Conservation (phyloP, 2,113 vertebrate species). For the Poeciliopsis retropinna region DNA sequence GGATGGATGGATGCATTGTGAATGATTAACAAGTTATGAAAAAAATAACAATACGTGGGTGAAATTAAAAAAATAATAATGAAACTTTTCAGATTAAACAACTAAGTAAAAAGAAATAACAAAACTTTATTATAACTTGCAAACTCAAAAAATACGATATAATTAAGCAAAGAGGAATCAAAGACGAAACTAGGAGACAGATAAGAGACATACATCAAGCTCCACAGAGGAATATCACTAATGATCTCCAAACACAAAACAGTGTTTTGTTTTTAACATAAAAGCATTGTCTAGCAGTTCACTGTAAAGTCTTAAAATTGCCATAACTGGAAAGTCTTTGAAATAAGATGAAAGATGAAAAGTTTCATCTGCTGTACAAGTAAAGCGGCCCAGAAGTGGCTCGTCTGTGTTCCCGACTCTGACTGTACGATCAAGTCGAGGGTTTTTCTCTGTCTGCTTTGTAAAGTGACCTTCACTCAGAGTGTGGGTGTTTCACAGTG, state of each 20-base stretch:
- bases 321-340: neutral
- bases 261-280: neutral
- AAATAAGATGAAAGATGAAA: neutral
- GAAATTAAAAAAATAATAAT: no score
- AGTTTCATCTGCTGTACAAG: neutral
- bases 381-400: neutral
- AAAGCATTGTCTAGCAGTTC: neutral
- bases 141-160: neutral
- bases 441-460: slow-evolving; percentile 25
- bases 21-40: no score
- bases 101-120: neutral
- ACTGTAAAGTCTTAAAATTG: neutral
- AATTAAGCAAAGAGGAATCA: neutral
- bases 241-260: neutral
- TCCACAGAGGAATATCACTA: no score
- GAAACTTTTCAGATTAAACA: no score
- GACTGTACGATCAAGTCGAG: slow-evolving; percentile 9
- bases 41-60: no score
- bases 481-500: slow-evolving; percentile 27
- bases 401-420: neutral
- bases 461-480: slow-evolving; percentile 51
- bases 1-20: no score
- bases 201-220: neutral
- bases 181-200: neutral
- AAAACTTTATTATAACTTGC: neutral